Conservation (phyloP, 2,113 vertebrate species). For the Megaceryle maxima region DNA sequence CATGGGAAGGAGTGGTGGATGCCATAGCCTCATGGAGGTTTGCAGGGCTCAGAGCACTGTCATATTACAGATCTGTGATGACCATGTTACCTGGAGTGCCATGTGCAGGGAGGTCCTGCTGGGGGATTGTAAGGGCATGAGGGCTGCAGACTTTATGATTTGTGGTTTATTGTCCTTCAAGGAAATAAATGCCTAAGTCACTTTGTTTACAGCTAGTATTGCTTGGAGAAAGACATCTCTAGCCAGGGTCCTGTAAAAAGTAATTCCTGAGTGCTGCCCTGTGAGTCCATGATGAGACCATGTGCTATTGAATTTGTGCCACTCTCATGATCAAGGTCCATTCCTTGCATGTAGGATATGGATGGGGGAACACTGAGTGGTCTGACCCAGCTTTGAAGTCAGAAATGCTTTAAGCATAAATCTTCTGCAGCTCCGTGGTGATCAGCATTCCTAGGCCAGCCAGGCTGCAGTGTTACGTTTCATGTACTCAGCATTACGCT, state of each 20-base stretch:
- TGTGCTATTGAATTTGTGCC: rapidly evolving
- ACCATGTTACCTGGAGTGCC: neutral
- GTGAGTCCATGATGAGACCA: rapidly evolving
- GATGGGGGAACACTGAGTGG: neutral
- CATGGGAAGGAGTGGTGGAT: rapidly evolving
- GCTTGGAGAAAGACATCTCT: neutral
- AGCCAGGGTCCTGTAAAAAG: neutral
- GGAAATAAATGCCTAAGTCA: neutral
- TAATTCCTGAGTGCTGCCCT: neutral
- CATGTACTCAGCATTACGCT: neutral
- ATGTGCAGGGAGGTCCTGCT: rapidly evolving
- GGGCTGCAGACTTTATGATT: neutral
- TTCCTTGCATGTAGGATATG: neutral
- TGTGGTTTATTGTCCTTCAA: neutral
- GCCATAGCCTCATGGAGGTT: neutral
- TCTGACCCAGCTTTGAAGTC: neutral
- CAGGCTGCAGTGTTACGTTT: neutral
- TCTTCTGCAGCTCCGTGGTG: neutral
- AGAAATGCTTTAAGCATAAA: neutral
- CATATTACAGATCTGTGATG: neutral
- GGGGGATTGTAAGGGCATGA: neutral
- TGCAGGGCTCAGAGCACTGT: neutral
- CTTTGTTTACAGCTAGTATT: neutral
- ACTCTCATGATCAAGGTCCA: rapidly evolving
- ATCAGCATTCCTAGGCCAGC: neutral